Conservation (phyloP, 2,113 vertebrate genomes). For the Lophura nycthemera region DNA sequence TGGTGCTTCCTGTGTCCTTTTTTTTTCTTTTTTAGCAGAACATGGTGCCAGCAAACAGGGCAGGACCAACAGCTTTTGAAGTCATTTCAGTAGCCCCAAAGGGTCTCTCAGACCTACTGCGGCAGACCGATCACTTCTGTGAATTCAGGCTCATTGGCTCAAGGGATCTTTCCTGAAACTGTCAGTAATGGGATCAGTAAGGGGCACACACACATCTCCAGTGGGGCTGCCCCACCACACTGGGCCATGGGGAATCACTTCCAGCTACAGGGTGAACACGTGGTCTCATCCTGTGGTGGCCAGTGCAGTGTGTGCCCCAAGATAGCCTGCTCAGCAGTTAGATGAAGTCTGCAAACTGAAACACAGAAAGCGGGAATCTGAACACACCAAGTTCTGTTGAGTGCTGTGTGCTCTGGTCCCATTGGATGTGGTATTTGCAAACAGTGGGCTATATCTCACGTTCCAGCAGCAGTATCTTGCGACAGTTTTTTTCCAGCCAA, state of each 20-base stretch:
- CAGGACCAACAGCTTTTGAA: background rate
- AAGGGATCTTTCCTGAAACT: background rate
- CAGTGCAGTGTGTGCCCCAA: background rate
- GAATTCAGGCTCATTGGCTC: background rate
- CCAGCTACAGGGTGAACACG: background rate
- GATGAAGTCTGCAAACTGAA: background rate
- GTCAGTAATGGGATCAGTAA: background rate
- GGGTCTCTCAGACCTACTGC: background rate
- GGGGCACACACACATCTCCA: background rate
- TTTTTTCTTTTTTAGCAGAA: slow-evolving; percentile 17
- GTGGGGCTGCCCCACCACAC: background rate
- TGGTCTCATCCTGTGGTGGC: background rate
- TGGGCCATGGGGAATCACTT: background rate
- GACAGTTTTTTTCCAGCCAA: background rate
- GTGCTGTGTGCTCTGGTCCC: background rate
- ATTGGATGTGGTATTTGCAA: accelerated
- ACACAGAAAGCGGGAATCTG: background rate
- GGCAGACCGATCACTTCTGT: background rate
- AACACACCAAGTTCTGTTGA: background rate
- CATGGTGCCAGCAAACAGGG: background rate
- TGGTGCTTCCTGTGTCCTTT: slow-evolving; percentile 48
- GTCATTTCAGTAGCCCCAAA: background rate
- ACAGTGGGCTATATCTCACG: background rate
- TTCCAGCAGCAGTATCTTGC: background rate
- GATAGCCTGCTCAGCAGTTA: background rate